Base-by-base conservation (phyloP, 2,113 vertebrate genomes). In the Neolamprologus tretocephalus region DNA sequence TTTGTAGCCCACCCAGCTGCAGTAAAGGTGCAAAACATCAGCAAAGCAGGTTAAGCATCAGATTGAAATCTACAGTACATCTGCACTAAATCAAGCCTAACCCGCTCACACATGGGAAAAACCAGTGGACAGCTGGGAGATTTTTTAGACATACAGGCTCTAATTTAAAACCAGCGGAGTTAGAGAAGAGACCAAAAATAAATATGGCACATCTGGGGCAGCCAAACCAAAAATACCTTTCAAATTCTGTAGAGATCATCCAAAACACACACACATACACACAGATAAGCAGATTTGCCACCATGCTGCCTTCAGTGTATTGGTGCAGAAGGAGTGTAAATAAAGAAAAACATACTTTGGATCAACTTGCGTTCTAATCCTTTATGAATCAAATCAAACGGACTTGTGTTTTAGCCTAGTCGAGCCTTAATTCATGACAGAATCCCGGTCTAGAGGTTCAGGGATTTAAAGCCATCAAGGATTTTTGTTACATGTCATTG, bases 181-280 rank as follows among this genome's bases (percentile, higher is more conserved):
- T 86, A 89, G 79, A 87, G 81, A 85, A 55, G 88, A 58, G 21
- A 90, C 89, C 86, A 66, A 89, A 91, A 93, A 93, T 94, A 94
- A 89, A 89, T 86, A 84, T 33, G 82, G 63, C 86, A 87, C 87
- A 87, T 88, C 40, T 85, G 73, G 83, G 55, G 35, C 42, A 84
- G 92, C 91, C 95, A 95, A 95, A 92, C 93, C 94, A 51, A 54
- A 89, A 68, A 58, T n/a, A 57, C 85, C 57, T 88, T 91, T 86
- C 81, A 87, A 85, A 86, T 80, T 17, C 83, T 31, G 49, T 5
- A 80, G 55, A 82, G 49, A 91, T 81, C 58, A 42, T 82, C 79
- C 81, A 89, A 83, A 47, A 73, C 42, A 82, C 80, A 86, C 83
- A 83, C 47, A 63, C 5, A 53, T 40, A 61, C 10, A 40, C 61